Conservation (phyloP, 2,797 vertebrate species). For the Melanotaenia nigrans region DNA sequence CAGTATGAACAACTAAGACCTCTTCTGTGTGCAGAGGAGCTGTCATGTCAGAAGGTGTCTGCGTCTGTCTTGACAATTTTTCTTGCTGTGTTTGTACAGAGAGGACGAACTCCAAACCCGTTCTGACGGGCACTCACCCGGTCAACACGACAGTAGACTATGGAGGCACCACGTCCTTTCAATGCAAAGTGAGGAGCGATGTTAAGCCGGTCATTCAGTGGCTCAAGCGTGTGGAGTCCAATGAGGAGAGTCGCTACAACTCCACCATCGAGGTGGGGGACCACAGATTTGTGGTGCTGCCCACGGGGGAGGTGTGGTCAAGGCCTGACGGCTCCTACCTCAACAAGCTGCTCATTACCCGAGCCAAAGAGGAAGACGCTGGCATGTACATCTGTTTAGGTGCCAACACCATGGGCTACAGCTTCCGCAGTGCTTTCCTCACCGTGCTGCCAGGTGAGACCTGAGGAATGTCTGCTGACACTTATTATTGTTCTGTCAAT, state of each 20-base stretch:
- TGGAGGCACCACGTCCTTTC: slow-evolving; percentile 95
- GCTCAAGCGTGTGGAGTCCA: slow-evolving; percentile 94
- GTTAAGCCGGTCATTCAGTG: slow-evolving; percentile 99
- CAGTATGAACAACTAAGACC: slow-evolving; percentile 42
- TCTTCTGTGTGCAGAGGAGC: slow-evolving; percentile 36
- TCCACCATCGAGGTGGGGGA: slow-evolving; percentile 97
- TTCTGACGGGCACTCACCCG: slow-evolving; percentile 94
- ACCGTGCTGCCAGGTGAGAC: slow-evolving; percentile 92
- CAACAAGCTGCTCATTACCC: slow-evolving; percentile 97
- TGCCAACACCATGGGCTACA: slow-evolving; percentile 99
- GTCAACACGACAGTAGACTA: slow-evolving; percentile 98
- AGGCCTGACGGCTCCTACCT: slow-evolving; percentile 97
- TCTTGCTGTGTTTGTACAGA: slow-evolving; percentile 77
- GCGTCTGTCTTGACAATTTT: slow-evolving; percentile 25
- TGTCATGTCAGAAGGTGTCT: slow-evolving; percentile 38
- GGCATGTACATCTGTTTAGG: slow-evolving; percentile 99
- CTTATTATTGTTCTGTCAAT: neutral
- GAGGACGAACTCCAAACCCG: slow-evolving; percentile 94
- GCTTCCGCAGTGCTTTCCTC: slow-evolving; percentile 97
- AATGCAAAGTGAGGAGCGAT: slow-evolving; percentile 97
- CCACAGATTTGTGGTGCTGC: slow-evolving; percentile 95
- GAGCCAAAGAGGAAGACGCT: slow-evolving; percentile 95
- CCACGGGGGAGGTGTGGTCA: slow-evolving; percentile 97
- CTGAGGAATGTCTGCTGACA: neutral
- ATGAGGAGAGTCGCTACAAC: slow-evolving; percentile 95